phyloP scores from a whole-genome alignment of 2,113 vertebrate species.

The Nycticorax nycticorax region DNA sequence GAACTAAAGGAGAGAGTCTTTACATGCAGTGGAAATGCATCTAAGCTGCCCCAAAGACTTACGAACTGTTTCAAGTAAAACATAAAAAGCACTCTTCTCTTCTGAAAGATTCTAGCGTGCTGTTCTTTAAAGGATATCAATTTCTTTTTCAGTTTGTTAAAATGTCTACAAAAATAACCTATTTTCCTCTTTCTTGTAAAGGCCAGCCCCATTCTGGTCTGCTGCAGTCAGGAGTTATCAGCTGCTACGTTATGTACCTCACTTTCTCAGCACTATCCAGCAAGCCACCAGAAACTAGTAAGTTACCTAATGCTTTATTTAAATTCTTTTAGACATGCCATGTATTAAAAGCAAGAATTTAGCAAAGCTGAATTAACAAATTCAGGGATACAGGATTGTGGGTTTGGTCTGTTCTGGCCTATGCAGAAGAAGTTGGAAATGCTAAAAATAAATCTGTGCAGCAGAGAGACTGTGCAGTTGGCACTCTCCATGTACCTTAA shows the following conservation, averaged over 20 bases:
- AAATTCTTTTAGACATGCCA: background rate
- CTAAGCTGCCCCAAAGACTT: background rate
- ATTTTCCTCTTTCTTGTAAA: constrained; percentile 44
- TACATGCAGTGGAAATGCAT: background rate
- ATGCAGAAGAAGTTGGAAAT: background rate
- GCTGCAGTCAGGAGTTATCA: constrained; percentile 93
- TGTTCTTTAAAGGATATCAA: background rate
- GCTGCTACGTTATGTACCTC: constrained; percentile 96
- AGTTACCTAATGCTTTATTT: background rate
- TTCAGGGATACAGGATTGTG: background rate
- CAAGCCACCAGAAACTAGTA: constrained; percentile 90
- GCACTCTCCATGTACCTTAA: background rate
- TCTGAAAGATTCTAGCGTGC: background rate
- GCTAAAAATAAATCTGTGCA: background rate
- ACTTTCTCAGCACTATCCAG: constrained; percentile 95
- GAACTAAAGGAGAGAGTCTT: background rate
- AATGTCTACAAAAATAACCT: background rate
- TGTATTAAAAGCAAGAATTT: background rate
- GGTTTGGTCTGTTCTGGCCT: background rate
- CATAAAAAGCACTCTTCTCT: background rate
- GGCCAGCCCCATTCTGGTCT: constrained; percentile 92
- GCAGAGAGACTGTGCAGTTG: background rate
- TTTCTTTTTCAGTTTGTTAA: background rate
- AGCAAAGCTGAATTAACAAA: background rate
- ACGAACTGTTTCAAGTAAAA: background rate